These are phyloP conservation scores for Gari tellinella DNA, from an alignment of 2,888 invertebrate species.

Conservation along the genomic window DNA sequence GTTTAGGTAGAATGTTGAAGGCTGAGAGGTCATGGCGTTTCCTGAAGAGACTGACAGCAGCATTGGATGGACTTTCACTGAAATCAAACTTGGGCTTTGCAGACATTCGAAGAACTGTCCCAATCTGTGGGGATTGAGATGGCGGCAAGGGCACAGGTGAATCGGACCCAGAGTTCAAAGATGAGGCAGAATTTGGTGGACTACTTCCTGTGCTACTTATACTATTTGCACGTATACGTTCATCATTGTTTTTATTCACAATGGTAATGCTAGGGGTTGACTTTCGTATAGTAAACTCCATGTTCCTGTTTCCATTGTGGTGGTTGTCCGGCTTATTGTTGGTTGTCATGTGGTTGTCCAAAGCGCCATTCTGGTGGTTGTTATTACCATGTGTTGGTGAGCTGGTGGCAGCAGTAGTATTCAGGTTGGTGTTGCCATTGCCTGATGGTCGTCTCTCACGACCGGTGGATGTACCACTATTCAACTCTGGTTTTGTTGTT, in stretches of 20 bases:
- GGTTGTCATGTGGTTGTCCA: constrained; percentile 48
- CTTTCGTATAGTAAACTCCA: constrained; percentile 31
- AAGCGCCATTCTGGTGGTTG: constrained; percentile 85
- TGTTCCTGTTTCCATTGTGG: no score
- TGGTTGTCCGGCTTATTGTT: constrained; percentile 14
- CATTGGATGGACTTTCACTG: constrained; percentile 55
- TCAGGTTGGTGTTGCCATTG: constrained; percentile 48
- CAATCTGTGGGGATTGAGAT: constrained; percentile 60
- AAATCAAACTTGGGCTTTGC: constrained; percentile 58
- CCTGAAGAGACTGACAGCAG: constrained; percentile 90
- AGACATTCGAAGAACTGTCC: constrained; percentile 45
- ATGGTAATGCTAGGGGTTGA: constrained; percentile 50
- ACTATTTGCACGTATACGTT: constrained; percentile 81
- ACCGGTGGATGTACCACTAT: constrained; percentile 37
- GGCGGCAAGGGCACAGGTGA: constrained; percentile 63
- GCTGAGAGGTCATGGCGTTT: constrained; percentile 97
- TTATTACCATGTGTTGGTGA: constrained; percentile 74
- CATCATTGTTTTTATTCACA: constrained; percentile 42
- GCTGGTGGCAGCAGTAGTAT: constrained; percentile 18
- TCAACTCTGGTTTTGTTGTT: constrained; percentile 88
- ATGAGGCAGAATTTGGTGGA: constrained; percentile 80
- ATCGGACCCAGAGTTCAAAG: constrained; percentile 62
- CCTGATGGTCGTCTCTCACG: constrained; percentile 48
- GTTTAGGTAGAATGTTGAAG: constrained; percentile 90
- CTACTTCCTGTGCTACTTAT: constrained; percentile 84